Base-by-base conservation (phyloP, 2,113 vertebrate species). In the Daphoenositta chrysoptera region DNA sequence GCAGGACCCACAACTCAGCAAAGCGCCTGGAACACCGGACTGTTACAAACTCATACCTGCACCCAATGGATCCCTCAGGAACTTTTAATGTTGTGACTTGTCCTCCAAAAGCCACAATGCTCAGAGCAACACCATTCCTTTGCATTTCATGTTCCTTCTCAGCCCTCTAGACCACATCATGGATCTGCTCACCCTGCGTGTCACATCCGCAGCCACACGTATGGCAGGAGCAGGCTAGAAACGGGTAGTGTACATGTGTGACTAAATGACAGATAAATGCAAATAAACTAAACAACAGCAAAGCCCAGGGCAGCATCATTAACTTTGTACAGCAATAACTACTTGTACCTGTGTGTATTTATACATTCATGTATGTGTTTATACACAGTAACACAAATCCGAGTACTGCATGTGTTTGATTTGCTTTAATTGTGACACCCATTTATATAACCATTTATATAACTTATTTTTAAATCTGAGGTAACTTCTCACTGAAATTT, bases 181-280 rank as follows among this genome's bases (percentile, higher is more conserved):
- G 65, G 53, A 51, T 3, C 54, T 17, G 64, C 20, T 45, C 65
- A 13, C 13, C 45, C 87, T 40, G 61, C 1, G 0, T 9, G 42
- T 27, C 65, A 28, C 56, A 35, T 6, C 39, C 39, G 22, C 37
- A 58, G 42, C 5, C 64, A 50, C 2, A 5, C 1, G 0, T 1
- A 5, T 2, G 24, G 44, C 37, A 47, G 68, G 63, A 80, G 42
- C 68, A 77, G 21, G 1, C 37, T 11, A 42, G 42, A 57, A 47
- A 75, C 5, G 47, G 15, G 37, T 13, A 1, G 17, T 2, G 23
- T 0, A 31, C 0, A 0, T 16, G 4, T 20, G 10, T 2, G 6
- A 48, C 42, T 72, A 11, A 81, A 26, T 35, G 23, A 72, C 79
- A 83, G 50, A 45, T 10, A 69, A 69, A 80, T 50, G 71, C 31